Conservation (phyloP, 2,113 vertebrate species). For the Myotis yumanensis region DNA sequence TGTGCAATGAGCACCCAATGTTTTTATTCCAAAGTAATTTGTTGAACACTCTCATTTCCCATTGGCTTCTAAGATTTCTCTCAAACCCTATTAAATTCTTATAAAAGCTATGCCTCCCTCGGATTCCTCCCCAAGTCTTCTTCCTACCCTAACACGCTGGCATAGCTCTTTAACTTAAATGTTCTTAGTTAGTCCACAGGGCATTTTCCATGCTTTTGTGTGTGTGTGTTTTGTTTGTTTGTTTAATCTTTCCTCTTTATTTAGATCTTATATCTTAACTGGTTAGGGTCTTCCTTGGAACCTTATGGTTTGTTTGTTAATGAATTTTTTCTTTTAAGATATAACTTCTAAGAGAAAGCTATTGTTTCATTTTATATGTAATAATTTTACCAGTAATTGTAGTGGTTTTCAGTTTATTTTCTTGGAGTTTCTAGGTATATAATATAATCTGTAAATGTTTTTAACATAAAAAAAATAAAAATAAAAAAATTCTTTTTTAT, state of each 20-base stretch:
- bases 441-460: not conserved
- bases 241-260: not conserved
- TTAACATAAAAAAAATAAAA: not conserved
- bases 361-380: not conserved
- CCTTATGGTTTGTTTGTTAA: not conserved
- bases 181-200: not conserved
- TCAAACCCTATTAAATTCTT: not conserved
- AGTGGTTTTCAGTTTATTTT: not conserved
- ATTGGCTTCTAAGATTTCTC: not conserved
- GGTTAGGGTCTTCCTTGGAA: not conserved
- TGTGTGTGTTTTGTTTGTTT: too few relatives aligned
- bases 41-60: not conserved
- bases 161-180: not conserved
- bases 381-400: not conserved
- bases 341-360: constrained; percentile 4
- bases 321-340: not conserved
- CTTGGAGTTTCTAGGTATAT: not conserved
- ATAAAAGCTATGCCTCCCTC: not conserved
- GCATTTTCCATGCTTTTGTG: not conserved
- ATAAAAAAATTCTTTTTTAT: not conserved
- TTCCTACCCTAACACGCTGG: not conserved
- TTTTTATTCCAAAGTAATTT: constrained; percentile 26
- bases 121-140: not conserved
- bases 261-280: not conserved
- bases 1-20: not conserved